A percentile compares a stretch with the other conserved stretches of the same genome.
phyloP scores from a whole-genome alignment of 1,140 invertebrate species.

The Penaeus indicus region DNA sequence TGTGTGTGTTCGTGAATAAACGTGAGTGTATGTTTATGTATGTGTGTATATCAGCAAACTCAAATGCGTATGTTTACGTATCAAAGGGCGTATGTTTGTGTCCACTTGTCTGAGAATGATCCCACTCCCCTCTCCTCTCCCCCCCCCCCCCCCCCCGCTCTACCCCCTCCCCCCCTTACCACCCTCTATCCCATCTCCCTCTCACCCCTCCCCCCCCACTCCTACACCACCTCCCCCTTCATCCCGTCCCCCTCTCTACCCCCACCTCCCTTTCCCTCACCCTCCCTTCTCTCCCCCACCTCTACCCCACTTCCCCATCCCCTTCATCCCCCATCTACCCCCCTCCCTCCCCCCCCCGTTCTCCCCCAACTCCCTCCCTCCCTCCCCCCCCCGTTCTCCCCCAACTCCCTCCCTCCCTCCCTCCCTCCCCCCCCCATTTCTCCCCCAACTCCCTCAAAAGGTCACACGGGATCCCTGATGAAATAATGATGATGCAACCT shows the following conservation, averaged over 20 bases:
- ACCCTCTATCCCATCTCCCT: background rate
- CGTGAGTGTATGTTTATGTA: no score
- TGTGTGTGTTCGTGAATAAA: background rate
- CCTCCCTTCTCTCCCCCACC: background rate
- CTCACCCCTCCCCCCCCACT: background rate
- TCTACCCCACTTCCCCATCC: no score
- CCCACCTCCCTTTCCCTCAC: background rate
- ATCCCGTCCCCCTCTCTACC: background rate
- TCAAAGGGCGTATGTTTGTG: background rate
- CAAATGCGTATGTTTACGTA: background rate
- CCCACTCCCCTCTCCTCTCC: background rate
- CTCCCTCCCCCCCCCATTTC: no score
- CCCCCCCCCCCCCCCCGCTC: background rate
- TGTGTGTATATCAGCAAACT: background rate
- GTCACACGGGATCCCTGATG: no score
- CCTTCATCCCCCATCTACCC: no score
- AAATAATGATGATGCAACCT: no score
- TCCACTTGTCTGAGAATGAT: background rate
- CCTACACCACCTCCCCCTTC: background rate
- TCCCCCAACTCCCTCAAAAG: no score
- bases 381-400: no score
- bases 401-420: no score
- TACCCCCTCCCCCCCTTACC: no score
- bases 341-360: no score
- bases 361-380: no score